Conservation (phyloP, 1,140 invertebrate species). For the Drosophila varians region DNA sequence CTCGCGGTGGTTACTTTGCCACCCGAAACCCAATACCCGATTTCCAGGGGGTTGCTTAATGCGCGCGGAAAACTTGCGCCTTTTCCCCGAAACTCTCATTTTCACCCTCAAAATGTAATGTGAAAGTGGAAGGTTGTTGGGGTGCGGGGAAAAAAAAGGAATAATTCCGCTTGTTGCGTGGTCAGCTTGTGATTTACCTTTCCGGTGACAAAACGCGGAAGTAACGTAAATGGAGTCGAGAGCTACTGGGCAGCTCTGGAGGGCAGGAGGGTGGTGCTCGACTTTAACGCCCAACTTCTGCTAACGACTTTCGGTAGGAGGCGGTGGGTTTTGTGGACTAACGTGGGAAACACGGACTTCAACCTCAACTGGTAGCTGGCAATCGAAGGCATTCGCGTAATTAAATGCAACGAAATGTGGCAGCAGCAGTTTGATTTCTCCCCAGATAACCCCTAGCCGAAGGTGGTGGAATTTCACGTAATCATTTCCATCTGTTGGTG, state of each 20-base stretch:
- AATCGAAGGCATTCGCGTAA: constrained; percentile 57
- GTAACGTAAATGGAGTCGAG: constrained; percentile 57
- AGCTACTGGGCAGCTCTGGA: background rate
- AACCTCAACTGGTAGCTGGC: constrained; percentile 58
- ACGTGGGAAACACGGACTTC: constrained; percentile 64
- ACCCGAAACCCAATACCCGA: constrained; percentile 37
- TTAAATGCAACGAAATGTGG: constrained; percentile 72
- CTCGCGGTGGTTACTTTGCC: constrained; percentile 51
- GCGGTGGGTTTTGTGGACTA: constrained; percentile 26
- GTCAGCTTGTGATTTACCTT: constrained; percentile 79
- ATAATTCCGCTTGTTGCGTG: constrained; percentile 76
- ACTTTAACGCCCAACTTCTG: constrained; percentile 26
- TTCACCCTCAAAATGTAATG: constrained; percentile 62
- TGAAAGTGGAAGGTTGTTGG: constrained; percentile 16
- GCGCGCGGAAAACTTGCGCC: constrained; percentile 56
- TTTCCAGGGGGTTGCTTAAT: constrained; percentile 52
- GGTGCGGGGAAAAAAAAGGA: constrained; percentile 31
- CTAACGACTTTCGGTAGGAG: constrained; percentile 70
- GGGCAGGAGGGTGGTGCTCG: constrained; percentile 16
- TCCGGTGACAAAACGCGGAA: constrained; percentile 79
- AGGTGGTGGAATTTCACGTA: constrained; percentile 50
- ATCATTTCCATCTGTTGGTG: constrained; percentile 11
- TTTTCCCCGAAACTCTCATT: constrained; percentile 54
- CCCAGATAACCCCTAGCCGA: constrained; percentile 35
- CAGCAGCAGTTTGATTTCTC: constrained; percentile 51